These are phyloP conservation scores for Drosophila leontia DNA, from an alignment of 1,140 invertebrate species.

Conservation along the genomic window DNA sequence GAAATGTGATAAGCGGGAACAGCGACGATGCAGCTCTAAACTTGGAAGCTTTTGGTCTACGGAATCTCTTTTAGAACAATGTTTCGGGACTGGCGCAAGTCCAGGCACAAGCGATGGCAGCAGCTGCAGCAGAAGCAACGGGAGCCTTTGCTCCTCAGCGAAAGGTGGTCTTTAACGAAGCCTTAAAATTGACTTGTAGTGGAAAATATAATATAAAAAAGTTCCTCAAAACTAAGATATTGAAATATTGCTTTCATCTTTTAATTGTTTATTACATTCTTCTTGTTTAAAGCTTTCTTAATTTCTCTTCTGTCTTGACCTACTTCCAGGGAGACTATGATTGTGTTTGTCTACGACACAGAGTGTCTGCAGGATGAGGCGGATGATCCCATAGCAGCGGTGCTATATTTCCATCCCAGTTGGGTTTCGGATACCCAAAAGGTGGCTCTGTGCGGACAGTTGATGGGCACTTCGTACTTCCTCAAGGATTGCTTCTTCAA, in stretches of 20 bases:
- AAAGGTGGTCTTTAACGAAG: slow-evolving; percentile 49
- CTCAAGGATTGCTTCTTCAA: slow-evolving; percentile 90
- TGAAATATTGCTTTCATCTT: background rate
- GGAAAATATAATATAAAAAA: too few relatives aligned
- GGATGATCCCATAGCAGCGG: slow-evolving; percentile 93
- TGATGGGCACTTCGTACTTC: slow-evolving; percentile 93
- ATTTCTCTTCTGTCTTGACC: background rate
- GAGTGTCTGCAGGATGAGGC: slow-evolving; percentile 90
- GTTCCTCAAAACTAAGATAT: background rate
- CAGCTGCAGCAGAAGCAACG: slow-evolving; percentile 36
- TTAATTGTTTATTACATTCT: background rate
- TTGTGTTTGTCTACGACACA: slow-evolving; percentile 95
- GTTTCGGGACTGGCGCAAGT: slow-evolving; percentile 66
- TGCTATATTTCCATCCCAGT: slow-evolving; percentile 94
- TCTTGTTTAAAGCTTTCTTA: background rate
- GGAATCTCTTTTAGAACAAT: slow-evolving; percentile 24
- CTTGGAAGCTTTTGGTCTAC: slow-evolving; percentile 17
- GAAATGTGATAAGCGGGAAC: slow-evolving; percentile 55
- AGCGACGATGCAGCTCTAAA: slow-evolving; percentile 45
- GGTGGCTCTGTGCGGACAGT: slow-evolving; percentile 91
- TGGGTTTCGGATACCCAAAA: slow-evolving; percentile 93
- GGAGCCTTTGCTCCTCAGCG: slow-evolving; percentile 7
- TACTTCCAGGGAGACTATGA: slow-evolving; percentile 92
- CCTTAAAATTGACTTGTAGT: slow-evolving; percentile 5
- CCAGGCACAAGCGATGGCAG: slow-evolving; percentile 60